phyloP scores from a whole-genome alignment of 2,888 invertebrate species.

The Eupithecia centaureata region DNA sequence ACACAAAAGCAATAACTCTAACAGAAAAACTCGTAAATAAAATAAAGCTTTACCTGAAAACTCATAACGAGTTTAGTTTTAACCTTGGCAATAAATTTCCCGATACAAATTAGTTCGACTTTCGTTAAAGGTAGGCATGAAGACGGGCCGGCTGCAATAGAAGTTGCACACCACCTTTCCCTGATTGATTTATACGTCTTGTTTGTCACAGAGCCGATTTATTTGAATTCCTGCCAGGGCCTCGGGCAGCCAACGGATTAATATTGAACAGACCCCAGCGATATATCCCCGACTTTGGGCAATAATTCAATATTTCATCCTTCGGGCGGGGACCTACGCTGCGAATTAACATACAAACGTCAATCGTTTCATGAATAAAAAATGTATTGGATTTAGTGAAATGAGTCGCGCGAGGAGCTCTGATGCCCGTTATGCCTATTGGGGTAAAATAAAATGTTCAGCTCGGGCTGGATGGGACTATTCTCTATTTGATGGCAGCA shows the following conservation, averaged over 20 bases:
- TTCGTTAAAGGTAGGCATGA: constrained; percentile 62
- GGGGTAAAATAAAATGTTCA: constrained; percentile 72
- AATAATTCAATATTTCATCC: constrained; percentile 84
- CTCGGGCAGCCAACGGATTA: constrained; percentile 80
- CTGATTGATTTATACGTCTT: constrained; percentile 84
- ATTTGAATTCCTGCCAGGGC: constrained; percentile 83
- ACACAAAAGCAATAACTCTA: constrained; percentile 66
- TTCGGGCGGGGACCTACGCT: constrained; percentile 76
- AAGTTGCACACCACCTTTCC: constrained; percentile 79
- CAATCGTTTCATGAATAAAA: constrained; percentile 84
- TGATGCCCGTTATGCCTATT: constrained; percentile 67
- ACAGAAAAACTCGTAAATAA: constrained; percentile 67
- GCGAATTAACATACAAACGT: constrained; percentile 84
- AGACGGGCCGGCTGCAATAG: constrained; percentile 70
- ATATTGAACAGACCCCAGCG: constrained; percentile 78
- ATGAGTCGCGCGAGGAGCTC: constrained; percentile 75
- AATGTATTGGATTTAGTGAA: constrained; percentile 83
- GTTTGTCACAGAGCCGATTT: constrained; percentile 83
- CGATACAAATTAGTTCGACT: constrained; percentile 78
- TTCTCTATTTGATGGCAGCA: constrained; percentile 57
- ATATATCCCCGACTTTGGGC: constrained; percentile 80
- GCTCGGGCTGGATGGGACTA: constrained; percentile 61
- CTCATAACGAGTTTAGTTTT: constrained; percentile 79
- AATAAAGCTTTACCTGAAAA: constrained; percentile 67
- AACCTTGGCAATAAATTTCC: constrained; percentile 78